These are phyloP conservation scores for Zhengitettix transpicula DNA, from an alignment of 2,888 invertebrate species.

Conservation along the genomic window DNA sequence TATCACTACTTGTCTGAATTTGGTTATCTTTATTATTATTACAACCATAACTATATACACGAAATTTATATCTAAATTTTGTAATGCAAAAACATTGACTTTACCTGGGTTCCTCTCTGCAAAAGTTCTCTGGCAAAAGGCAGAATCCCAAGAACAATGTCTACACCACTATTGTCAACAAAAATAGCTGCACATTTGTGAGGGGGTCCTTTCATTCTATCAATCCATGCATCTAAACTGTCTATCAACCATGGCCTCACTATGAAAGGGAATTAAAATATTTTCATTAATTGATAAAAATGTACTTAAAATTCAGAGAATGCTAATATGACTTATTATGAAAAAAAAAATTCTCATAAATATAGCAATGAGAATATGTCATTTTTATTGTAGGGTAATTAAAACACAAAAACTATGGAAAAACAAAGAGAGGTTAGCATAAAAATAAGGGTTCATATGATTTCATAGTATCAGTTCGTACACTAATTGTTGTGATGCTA, in stretches of 20 bases:
- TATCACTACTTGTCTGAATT: too few species aligned
- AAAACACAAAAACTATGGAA: not conserved
- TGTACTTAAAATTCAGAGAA: too few species aligned
- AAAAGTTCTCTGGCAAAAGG: slow-evolving; percentile 79
- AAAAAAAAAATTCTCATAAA: too few species aligned
- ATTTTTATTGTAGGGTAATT: not conserved
- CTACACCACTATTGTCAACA: slow-evolving; percentile 92
- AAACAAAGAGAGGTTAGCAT: too few species aligned
- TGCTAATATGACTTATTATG: too few species aligned
- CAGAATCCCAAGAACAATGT: slow-evolving; percentile 80
- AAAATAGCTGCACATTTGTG: slow-evolving; percentile 86
- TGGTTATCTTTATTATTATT: too few species aligned
- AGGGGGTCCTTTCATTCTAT: slow-evolving; percentile 46
- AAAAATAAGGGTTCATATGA: too few species aligned
- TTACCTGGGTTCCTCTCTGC: slow-evolving; percentile 63
- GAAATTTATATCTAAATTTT: too few species aligned
- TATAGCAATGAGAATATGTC: not conserved
- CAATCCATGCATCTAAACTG: slow-evolving; percentile 67
- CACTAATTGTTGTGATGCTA: too few species aligned
- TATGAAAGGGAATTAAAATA: slow-evolving; percentile 12
- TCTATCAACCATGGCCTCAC: slow-evolving; percentile 85
- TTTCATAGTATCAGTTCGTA: too few species aligned
- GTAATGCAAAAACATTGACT: not conserved
- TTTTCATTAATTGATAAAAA: too few species aligned
- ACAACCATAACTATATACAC: too few species aligned